Evolutionary conservation across 2,888 invertebrate species (phyloP), one percentile per base, ranked within the genome.

Genomic region (Hedychridium roseum): DNA sequence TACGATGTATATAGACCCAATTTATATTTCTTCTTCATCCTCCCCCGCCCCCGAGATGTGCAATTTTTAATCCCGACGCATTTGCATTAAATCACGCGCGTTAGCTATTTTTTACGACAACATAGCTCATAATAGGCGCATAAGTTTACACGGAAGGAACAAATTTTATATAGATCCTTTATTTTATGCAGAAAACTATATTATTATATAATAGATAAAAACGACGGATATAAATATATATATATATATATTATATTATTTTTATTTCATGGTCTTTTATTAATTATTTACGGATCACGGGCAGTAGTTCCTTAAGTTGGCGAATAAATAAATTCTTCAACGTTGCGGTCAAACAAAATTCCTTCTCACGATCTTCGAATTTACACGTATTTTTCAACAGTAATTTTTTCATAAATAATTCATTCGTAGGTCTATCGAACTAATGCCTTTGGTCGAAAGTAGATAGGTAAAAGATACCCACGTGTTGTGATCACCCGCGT

Each of bases 171-270:
- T 70, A 76, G 66, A 75, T 68, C 57, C 68, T 73, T 71, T 74
- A 74, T 76, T 74, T 75, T 75, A 73, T 74, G 70, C 65, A 72
- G 61, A 64, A 65, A 70, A 68, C 63, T 74, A 74, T 71, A 73
- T 67, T 70, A n/a, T 67, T 69, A 55, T 65, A 56, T 59, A 66
- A 38, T 34, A 58, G 43, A 59, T 54, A 59, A 48, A 54, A 43
- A 32, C 53, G 59, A 62, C 32, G 53, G 46, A 52, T 38, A 52
- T 42, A 67, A 55, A 64, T 57, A 64, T 47, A 68, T 66, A 71
- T 65, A 71, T 70, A 67, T 66, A 69, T 66, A 64, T 67, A 71
- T 66, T 66, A 66, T 66, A 65, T 58, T 52, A 54, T 63, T 58
- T 64, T 64, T 64, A 64, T 63, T 58, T 58, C 60, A 65, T 61